Evolutionary conservation across 2,888 invertebrate genomes (phyloP).

Genomic region (Lycia hirtaria): DNA sequence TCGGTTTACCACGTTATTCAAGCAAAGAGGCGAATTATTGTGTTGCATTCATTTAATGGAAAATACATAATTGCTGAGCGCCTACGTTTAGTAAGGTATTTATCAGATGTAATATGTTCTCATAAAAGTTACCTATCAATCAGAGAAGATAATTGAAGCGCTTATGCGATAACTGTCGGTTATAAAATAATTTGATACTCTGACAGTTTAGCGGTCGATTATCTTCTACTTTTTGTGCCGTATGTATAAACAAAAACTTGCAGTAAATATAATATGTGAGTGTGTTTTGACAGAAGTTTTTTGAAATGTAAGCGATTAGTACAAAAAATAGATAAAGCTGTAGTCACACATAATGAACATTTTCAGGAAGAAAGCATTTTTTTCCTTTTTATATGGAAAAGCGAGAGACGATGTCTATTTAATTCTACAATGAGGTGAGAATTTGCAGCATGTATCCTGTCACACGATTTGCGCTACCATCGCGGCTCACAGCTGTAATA

Average conservation of each 20-base stretch:
- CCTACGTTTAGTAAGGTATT: background rate
- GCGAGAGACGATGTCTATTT: too few species aligned
- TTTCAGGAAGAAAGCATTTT: too few species aligned
- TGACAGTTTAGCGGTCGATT: constrained; percentile 39
- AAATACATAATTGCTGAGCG: background rate
- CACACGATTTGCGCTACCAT: too few species aligned
- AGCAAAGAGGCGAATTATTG: too few species aligned
- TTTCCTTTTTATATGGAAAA: too few species aligned
- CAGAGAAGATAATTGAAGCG: constrained; percentile 53
- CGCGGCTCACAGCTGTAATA: too few species aligned
- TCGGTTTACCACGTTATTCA: too few species aligned
- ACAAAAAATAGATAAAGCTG: constrained; percentile 22
- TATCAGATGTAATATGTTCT: constrained; percentile 4
- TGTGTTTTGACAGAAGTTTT: constrained; percentile 24
- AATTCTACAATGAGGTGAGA: too few species aligned
- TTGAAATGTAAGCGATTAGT: constrained; percentile 22
- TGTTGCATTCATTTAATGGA: background rate
- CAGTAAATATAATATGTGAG: constrained; percentile 21
- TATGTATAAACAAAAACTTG: constrained; percentile 40
- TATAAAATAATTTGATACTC: constrained; percentile 58
- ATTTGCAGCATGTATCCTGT: too few species aligned
- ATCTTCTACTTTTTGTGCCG: constrained; percentile 48
- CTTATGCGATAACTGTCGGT: constrained; percentile 53
- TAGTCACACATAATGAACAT: too few species aligned
- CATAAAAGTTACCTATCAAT: constrained; percentile 41